These are phyloP conservation scores for Nothobranchius furzeri DNA, from an alignment of 2,113 vertebrate genomes.

Conservation along the genomic window DNA sequence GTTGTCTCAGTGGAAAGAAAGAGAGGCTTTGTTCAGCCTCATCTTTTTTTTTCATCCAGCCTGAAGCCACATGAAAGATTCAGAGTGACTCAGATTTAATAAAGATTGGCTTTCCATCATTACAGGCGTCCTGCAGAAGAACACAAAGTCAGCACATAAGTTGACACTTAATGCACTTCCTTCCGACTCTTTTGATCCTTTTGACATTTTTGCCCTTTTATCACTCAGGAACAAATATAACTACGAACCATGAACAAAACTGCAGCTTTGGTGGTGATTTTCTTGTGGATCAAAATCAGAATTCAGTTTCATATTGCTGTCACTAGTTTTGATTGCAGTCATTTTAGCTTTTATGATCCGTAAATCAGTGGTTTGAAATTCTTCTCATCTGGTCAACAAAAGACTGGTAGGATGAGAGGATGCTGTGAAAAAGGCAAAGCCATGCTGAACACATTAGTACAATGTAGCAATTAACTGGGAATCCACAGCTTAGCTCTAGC, in stretches of 20 bases:
- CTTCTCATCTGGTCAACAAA: no score
- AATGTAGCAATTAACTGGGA: no score
- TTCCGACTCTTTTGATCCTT: conserved; percentile 25
- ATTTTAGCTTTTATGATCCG: background rate
- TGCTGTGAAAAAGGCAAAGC: background rate
- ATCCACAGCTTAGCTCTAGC: no score
- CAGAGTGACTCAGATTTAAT: conserved; percentile 51
- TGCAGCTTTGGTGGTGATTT: background rate
- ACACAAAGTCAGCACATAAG: conserved; percentile 34
- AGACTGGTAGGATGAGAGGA: background rate
- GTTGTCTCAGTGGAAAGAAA: conserved; percentile 45
- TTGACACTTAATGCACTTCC: conserved; percentile 18
- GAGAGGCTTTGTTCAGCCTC: conserved; percentile 62
- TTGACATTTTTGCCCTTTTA: conserved; percentile 14
- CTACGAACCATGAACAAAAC: background rate
- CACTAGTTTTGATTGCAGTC: background rate
- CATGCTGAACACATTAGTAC: no score
- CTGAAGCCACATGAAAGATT: conserved; percentile 50
- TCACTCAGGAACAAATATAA: conserved; percentile 42
- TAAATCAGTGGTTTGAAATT: no score
- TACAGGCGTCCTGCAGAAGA: conserved; percentile 6
- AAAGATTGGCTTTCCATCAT: conserved; percentile 35
- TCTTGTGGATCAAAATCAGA: background rate
- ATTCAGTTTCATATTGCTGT: background rate
- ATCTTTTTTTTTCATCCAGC: conserved; percentile 19